Evolutionary conservation across 1,140 invertebrate species (phyloP), one percentile per base, ranked within the genome.

Genomic region (Halictus rubicundus): DNA sequence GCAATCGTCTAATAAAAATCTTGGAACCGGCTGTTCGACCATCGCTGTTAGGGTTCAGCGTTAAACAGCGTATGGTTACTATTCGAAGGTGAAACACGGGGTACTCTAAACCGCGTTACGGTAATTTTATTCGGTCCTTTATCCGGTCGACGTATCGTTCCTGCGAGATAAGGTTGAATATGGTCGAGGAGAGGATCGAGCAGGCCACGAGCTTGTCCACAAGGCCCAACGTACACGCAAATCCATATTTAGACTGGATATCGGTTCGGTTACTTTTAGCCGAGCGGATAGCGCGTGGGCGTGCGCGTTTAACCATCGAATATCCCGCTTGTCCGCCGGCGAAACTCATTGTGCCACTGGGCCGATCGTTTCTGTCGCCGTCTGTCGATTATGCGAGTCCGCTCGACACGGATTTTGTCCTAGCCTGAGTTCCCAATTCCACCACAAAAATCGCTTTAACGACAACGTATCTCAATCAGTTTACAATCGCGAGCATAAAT

Each of bases 181-280:
- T 21, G 49, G 49, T 21, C 42, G 42, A 46, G 42, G 10, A 46
- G 42, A 14, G 42, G 49, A 52, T 21, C 25, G 46, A 60, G 21
- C 37, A 83, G 57, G 54, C 23, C 57, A 61, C 49, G 21, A n/a
- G 52, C 12, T 23, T 16, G 46, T 27, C n/a, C n/a, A 75, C 63
- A 78, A 83, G 68, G 63, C 61, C 71, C 27, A 49, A 37, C 52
- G n/a, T 81, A 65, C 60, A 37, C n/a, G 54, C 63, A 81, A 83
- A 77, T 57, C 71, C 81, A 82, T 83, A 81, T 83, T 83, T 83
- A 83, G 80, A 81, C 54, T 49, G 32, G 66, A n/a, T 72, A 61
- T 66, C 46, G 72, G 52, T 46, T 19, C 57, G 70, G 39, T 82
- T 82, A 82, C 81, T 82, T 75, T 75, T 75, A 52, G 78, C 75